phyloP scores from a whole-genome alignment of 2,888 invertebrate genomes.

The Lobophora halterata region DNA sequence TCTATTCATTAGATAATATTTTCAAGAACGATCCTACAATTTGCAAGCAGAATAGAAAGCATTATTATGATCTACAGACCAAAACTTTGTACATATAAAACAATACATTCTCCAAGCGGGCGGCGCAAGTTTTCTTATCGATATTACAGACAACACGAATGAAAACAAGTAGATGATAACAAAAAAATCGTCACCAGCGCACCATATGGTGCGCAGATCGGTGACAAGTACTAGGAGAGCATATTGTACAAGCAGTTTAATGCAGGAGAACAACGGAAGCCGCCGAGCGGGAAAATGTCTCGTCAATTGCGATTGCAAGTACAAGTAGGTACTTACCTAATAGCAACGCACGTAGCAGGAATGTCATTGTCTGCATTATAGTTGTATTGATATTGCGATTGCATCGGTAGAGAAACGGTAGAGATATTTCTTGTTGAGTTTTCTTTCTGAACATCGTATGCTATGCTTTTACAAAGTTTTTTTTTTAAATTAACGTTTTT shows the following conservation, averaged over 20 bases:
- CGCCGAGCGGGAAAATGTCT: constrained; percentile 45
- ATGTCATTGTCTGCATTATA: constrained; percentile 30
- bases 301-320: constrained; percentile 34
- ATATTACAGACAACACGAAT: constrained; percentile 29
- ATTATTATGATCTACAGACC: background rate
- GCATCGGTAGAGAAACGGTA: background rate
- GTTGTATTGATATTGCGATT: constrained; percentile 20
- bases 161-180: constrained; percentile 27
- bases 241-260: constrained; percentile 51
- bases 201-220: constrained; percentile 40
- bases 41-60: too few relatives aligned
- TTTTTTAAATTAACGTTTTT: too few relatives aligned
- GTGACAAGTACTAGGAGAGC: constrained; percentile 73
- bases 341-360: constrained; percentile 28
- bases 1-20: too few relatives aligned
- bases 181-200: constrained; percentile 30
- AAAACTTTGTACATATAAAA: background rate
- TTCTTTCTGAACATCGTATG: background rate
- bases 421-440: background rate
- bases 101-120: constrained; percentile 1
- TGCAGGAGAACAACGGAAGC: constrained; percentile 46
- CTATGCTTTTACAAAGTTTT: too few relatives aligned
- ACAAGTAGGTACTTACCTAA: too few relatives aligned
- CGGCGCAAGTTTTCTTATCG: constrained; percentile 1
- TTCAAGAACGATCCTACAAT: too few relatives aligned